phyloP scores from a whole-genome alignment of 2,888 invertebrate genomes.

The Spilosoma lubricipeda region DNA sequence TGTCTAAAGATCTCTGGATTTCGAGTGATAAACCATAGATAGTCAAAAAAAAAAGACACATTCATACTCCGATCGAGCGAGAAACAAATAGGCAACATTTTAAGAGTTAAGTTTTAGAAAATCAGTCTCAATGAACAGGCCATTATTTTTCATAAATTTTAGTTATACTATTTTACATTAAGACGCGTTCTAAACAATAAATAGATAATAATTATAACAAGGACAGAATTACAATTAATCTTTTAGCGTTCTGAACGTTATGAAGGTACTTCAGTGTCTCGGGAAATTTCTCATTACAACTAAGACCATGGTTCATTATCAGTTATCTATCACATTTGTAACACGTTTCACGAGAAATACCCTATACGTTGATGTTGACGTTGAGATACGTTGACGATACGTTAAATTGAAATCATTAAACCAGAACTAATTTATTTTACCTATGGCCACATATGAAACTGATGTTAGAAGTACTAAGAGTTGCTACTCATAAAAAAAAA shows the following conservation, averaged over 20 bases:
- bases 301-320: background rate
- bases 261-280: background rate
- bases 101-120: constrained; percentile 82
- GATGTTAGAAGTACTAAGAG: constrained; percentile 42
- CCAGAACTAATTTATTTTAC: constrained; percentile 19
- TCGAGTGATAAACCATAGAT: constrained; percentile 42
- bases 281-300: background rate
- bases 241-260: constrained; percentile 18
- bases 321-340: constrained; percentile 1
- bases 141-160: constrained; percentile 76
- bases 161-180: constrained; percentile 66
- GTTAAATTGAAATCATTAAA: constrained; percentile 13
- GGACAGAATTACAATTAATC: constrained; percentile 23
- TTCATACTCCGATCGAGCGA: constrained; percentile 56
- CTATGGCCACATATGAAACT: constrained; percentile 41
- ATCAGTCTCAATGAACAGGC: constrained; percentile 86
- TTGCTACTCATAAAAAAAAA: constrained; percentile 25
- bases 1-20: constrained; percentile 32
- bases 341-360: constrained; percentile 4
- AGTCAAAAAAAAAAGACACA: constrained; percentile 37
- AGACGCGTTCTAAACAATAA: constrained; percentile 56
- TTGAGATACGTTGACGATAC: too few species aligned
- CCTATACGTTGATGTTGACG: constrained; percentile 9
- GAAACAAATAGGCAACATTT: constrained; percentile 60
- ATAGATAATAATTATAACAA: constrained; percentile 35